Evolutionary conservation across 1,140 invertebrate genomes (phyloP).

Genomic region (Atopsyche davidsoni): DNA sequence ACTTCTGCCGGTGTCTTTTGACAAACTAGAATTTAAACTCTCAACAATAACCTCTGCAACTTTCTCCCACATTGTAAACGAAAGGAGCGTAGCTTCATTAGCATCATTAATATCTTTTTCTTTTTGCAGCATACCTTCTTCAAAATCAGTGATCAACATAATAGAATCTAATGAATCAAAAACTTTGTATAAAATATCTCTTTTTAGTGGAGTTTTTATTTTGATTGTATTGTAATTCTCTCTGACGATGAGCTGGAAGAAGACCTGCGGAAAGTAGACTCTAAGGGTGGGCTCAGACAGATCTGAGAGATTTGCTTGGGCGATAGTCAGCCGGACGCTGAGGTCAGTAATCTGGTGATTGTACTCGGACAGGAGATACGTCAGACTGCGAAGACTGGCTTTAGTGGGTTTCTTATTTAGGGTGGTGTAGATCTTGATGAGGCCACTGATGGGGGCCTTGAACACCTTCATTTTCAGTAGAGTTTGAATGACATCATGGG

Average conservation of each 20-base stretch:
- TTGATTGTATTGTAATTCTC: constrained; percentile 15
- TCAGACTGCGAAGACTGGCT: constrained; percentile 16
- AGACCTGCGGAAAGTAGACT: neutral
- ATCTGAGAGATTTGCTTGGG: constrained; percentile 3
- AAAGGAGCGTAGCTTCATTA: neutral
- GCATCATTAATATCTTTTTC: neutral
- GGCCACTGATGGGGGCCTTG: constrained; percentile 9
- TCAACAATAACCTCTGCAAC: constrained; percentile 2
- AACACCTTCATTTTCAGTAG: constrained; percentile 12
- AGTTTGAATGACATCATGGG: constrained; percentile 18
- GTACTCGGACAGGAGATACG: constrained; percentile 10
- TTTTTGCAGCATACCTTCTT: constrained; percentile 27
- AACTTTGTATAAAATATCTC: constrained; percentile 36
- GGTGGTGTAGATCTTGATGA: constrained; percentile 23
- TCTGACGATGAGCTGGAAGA: constrained; percentile 21
- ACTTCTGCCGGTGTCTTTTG: neutral
- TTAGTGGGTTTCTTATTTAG: constrained; percentile 13
- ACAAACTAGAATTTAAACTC: neutral
- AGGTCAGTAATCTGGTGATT: constrained; percentile 18
- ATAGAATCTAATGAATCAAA: constrained; percentile 34
- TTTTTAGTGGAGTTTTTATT: constrained; percentile 14
- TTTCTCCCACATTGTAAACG: constrained; percentile 12
- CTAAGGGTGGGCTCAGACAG: neutral
- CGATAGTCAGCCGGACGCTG: constrained; percentile 18
- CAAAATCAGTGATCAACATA: constrained; percentile 39